phyloP scores from a whole-genome alignment of 1,140 invertebrate species.

The Gryllus bimaculatus region DNA sequence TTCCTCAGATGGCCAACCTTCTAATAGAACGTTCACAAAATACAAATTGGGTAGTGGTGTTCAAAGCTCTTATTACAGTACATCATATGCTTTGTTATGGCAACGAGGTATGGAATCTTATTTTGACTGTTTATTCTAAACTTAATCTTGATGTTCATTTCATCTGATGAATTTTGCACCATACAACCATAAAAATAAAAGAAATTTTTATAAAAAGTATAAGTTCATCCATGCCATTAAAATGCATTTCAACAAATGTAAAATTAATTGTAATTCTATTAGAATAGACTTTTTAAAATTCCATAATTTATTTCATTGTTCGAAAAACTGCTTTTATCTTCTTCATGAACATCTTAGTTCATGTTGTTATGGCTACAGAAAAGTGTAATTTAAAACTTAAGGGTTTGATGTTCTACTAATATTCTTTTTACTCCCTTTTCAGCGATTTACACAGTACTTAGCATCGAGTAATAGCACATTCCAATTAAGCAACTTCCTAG shows the following conservation, averaged over 20 bases:
- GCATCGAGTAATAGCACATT: conserved; percentile 99
- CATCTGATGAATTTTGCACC: no score
- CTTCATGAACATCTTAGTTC: no score
- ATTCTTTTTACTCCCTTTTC: conserved; percentile 33
- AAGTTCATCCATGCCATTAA: no score
- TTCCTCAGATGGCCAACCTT: conserved; percentile 96
- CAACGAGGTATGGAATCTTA: conserved; percentile 73
- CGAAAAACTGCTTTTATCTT: no score
- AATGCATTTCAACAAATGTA: no score
- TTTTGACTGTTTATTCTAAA: neutral
- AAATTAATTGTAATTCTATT: no score
- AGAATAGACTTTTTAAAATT: no score
- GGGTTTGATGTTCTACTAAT: neutral
- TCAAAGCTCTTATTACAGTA: conserved; percentile 95
- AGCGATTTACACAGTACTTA: conserved; percentile 99
- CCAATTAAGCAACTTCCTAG: conserved; percentile 93
- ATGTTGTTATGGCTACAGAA: no score
- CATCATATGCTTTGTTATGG: conserved; percentile 99
- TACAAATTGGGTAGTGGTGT: conserved; percentile 96
- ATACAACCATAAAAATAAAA: no score
- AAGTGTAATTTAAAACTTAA: no score
- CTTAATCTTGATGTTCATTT: neutral
- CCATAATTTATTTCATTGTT: no score
- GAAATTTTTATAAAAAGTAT: no score
- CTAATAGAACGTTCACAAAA: conserved; percentile 96